These are phyloP conservation scores for Latrodectus geometricus DNA, from an alignment of 1,140 invertebrate species.

Conservation along the genomic window DNA sequence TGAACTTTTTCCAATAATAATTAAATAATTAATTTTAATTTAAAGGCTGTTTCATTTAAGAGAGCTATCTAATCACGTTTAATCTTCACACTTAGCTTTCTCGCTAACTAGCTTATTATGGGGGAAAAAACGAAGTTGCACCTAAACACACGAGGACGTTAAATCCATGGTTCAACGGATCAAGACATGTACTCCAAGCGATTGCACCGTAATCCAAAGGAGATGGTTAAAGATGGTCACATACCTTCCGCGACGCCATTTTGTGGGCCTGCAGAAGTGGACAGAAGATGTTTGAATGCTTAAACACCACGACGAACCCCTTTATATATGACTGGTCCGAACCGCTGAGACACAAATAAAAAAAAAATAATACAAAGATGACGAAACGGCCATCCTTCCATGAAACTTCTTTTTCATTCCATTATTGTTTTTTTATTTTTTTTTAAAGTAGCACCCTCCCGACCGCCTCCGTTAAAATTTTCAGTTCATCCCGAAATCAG, in stretches of 20 bases:
- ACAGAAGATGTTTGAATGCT: slow-evolving; percentile 43
- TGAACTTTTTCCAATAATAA: too few species aligned
- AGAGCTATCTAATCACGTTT: too few species aligned
- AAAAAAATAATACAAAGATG: slow-evolving; percentile 1
- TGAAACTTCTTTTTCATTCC: slow-evolving; percentile 19
- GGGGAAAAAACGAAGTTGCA: too few species aligned
- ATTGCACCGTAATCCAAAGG: slow-evolving; percentile 9
- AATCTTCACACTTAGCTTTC: too few species aligned
- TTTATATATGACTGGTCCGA: slow-evolving; percentile 29
- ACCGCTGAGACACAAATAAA: not conserved
- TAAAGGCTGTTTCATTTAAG: too few species aligned
- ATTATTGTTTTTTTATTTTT: slow-evolving; percentile 8
- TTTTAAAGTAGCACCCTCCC: slow-evolving; percentile 48
- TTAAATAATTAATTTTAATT: too few species aligned
- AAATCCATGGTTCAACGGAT: not conserved
- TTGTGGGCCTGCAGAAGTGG: slow-evolving; percentile 42
- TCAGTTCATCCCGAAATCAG: slow-evolving; percentile 24
- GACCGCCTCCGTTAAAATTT: slow-evolving; percentile 52
- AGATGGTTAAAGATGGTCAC: slow-evolving; percentile 16
- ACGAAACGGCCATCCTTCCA: slow-evolving; percentile 9
- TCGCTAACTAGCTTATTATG: too few species aligned
- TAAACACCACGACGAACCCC: not conserved
- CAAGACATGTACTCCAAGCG: not conserved
- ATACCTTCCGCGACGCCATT: slow-evolving; percentile 58
- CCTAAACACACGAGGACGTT: not conserved